Evolutionary conservation across 2,113 vertebrate species (phyloP), one percentile per base, ranked within the genome.

Genomic region (Sinocyclocheilus anophthalmus): DNA sequence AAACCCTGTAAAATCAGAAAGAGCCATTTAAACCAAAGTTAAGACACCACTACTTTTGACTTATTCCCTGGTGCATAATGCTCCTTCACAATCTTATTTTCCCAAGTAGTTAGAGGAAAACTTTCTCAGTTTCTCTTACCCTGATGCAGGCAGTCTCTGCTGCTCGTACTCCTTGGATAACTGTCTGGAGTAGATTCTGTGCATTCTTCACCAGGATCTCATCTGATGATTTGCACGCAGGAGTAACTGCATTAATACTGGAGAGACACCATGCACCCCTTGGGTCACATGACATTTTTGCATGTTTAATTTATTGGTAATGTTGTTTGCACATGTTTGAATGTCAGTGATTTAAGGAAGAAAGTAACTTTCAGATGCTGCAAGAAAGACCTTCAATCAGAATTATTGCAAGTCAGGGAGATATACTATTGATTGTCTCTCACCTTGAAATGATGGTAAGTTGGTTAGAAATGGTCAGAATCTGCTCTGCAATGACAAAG

Each of bases 121-220:
- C 39, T 42, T 42, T 42, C 39, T 42, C 7, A 42, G 39, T 42
- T 42, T 42, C 39, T 48, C 33, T 39, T 92, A 97, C 97, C 89
- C 92, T 95, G 83, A 98, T 92, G 78, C 94, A 96, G 0, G 97
- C 96, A 0, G 95, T 96, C 90, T 98, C 97, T 0, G 96, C 95
- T 1, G 96, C 96, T 70, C 92, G 94, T 88, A 97, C 92, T 0
- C 96, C 91, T 0, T 94, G 92, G 80, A 93, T 87, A 14, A 95
- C 91, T 0, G 93, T 96, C 22, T 93, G 92, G 0, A 97, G 88
- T 0, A 99, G 93, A 89, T 94, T 96, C 93, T 96, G 96, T 0
- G 95, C 91, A 0, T 97, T 98, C 90, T 94, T 97, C 87, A 98
- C 94, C n/a, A 98, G 94, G 85, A 96, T 97, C 93, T 99, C 97